These are phyloP conservation scores for Acronicta aceris DNA, from an alignment of 2,888 invertebrate genomes.

Conservation along the genomic window DNA sequence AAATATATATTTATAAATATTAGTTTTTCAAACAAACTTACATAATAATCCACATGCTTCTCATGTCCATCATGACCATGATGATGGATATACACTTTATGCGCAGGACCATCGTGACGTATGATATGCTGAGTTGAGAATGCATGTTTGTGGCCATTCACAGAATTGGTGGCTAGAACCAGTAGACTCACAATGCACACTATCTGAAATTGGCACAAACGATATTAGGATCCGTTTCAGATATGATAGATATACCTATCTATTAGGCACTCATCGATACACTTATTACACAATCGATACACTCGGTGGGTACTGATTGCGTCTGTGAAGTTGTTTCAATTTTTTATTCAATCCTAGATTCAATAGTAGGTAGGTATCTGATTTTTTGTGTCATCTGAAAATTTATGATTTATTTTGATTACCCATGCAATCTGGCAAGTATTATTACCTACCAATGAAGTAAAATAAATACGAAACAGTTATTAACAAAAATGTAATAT, in stretches of 20 bases:
- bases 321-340: no score
- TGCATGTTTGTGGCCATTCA: constrained; percentile 24
- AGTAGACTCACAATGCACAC: constrained; percentile 20
- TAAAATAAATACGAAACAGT: not conserved
- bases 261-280: no score
- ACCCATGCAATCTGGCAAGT: no score
- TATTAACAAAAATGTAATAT: not conserved
- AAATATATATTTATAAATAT: no score
- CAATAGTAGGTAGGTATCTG: no score
- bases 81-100: constrained; percentile 26
- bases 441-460: no score
- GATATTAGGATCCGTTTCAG: not conserved
- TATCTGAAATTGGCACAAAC: constrained; percentile 15
- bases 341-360: no score
- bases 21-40: constrained; percentile 21
- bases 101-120: constrained; percentile 38
- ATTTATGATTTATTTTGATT: no score
- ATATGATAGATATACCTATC: no score
- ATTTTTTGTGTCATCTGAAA: no score
- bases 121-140: constrained; percentile 43
- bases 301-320: no score
- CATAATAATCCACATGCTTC: constrained; percentile 44
- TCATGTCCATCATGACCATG: constrained; percentile 13
- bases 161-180: constrained; percentile 9
- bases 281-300: no score